Evolutionary conservation across 2,797 vertebrate genomes (phyloP).

Genomic region (Mormyrus hasselquistii): DNA sequence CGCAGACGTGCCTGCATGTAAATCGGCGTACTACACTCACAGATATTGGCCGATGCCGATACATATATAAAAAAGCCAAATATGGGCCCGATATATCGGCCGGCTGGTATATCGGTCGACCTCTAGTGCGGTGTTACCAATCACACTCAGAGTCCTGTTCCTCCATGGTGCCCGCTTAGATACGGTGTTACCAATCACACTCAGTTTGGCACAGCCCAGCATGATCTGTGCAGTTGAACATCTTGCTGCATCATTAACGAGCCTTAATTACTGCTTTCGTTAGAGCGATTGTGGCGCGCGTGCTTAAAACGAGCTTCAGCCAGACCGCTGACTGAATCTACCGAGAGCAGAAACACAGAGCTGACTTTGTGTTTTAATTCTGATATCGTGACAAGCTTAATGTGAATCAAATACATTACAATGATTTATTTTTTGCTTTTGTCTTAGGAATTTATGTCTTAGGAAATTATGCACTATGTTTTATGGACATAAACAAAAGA

Average conservation of each 20-base stretch:
- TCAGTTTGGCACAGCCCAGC: conserved; percentile 33
- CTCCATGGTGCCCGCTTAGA: conserved; percentile 31
- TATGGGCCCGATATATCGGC: too few relatives aligned
- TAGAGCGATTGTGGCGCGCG: conserved; percentile 28
- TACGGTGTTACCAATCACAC: conserved; percentile 40
- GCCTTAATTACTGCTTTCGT: conserved; percentile 48
- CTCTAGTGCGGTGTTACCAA: conserved; percentile 33
- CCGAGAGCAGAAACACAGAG: not conserved
- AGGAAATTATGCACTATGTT: not conserved
- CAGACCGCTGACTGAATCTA: not conserved
- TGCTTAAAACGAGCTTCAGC: not conserved
- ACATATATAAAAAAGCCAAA: too few relatives aligned
- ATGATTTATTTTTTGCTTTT: not conserved
- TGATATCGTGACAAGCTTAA: not conserved
- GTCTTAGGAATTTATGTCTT: not conserved
- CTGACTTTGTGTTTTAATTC: not conserved
- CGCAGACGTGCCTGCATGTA: too few relatives aligned
- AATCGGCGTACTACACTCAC: too few relatives aligned
- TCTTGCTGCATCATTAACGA: conserved; percentile 39
- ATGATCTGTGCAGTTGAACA: conserved; percentile 41
- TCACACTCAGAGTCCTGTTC: not conserved
- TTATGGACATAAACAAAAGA: not conserved
- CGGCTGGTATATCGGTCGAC: too few relatives aligned
- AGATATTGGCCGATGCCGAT: too few relatives aligned
- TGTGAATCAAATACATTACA: not conserved